phyloP scores from a whole-genome alignment of 2,888 invertebrate species.

The Drosophila bunnanda region DNA sequence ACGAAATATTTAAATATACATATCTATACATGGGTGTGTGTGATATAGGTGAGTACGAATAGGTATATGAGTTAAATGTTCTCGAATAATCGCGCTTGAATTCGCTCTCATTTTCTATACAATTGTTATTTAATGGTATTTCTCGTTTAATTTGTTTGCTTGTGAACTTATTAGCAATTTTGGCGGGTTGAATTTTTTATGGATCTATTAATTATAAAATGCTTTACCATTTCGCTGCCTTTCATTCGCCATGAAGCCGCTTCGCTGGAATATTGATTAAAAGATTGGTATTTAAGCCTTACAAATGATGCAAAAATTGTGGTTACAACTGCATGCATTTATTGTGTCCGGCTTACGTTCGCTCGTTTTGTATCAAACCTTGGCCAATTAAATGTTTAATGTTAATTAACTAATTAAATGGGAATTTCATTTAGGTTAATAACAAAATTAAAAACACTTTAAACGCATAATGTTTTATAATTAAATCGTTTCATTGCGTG shows the following conservation, averaged over 20 bases:
- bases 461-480: constrained; percentile 42
- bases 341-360: constrained; percentile 25
- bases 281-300: constrained; percentile 42
- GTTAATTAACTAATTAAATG: constrained; percentile 61
- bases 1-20: constrained; percentile 26
- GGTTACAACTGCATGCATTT: constrained; percentile 40
- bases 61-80: constrained; percentile 33
- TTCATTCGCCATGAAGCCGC: constrained; percentile 9
- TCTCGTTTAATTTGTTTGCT: constrained; percentile 30
- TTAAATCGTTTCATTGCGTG: constrained; percentile 27
- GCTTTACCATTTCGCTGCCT: constrained; percentile 28
- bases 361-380: constrained; percentile 33
- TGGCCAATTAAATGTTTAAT: constrained; percentile 62
- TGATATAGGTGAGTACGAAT: constrained; percentile 34
- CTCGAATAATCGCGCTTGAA: constrained; percentile 25
- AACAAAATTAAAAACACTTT: constrained; percentile 50
- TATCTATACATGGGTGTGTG: constrained; percentile 24
- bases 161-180: constrained; percentile 61
- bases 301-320: constrained; percentile 40
- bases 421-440: constrained; percentile 38
- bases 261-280: constrained; percentile 46
- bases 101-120: constrained; percentile 18
- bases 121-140: constrained; percentile 22
- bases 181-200: constrained; percentile 71
- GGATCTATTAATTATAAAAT: constrained; percentile 42